Evolutionary conservation across 1,140 invertebrate genomes (phyloP), one percentile per base, ranked within the genome.

Genomic region (Myzus persicae): DNA sequence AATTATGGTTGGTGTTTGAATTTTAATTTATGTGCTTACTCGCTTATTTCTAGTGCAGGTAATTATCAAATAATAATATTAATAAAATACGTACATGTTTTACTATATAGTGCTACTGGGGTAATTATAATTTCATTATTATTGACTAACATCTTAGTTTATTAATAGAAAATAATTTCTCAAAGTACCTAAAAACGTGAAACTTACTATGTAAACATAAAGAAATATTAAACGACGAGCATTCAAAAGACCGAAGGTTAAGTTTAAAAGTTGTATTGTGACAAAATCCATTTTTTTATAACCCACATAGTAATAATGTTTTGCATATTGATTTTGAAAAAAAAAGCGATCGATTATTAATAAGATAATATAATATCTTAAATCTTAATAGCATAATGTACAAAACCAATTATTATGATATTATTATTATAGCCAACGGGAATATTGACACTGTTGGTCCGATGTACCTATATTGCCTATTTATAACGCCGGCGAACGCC

Each of bases 1-100:
- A 87, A 87, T 46, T 48, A n/a, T 87, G 31, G 26, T 87, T n/a
- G 14, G 48, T n/a, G 31, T n/a, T 87, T 87, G 85, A 87, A 87
- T 87, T 87, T 46, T 48, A 87, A 14, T 20, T 87, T n/a, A 44
- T 85, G 8, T 1, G 31, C 5, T 48, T 46, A n/a, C 24, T 85
- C 26, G 24, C 24, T 85, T 67, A 51, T 51, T 51, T 22, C 48
- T 22, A 67, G 31, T 67, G 11, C n/a, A n/a, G n/a, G n/a, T 67
- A 67, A 67, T 67, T 18, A 67, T 67, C 11, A 14, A 67, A 67
- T 67, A n/a, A 67, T 67, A 54, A 54, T 54, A 67, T 11, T 59
- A 59, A 59, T 59, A 31, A 31, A n/a, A 67, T n/a, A 18, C 9
- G 59, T n/a, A n/a, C 26, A 59, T n/a, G 59, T n/a, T 67, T 22